Base-by-base conservation (phyloP, 1,140 invertebrate genomes). In the Sminthurides bifidus region DNA sequence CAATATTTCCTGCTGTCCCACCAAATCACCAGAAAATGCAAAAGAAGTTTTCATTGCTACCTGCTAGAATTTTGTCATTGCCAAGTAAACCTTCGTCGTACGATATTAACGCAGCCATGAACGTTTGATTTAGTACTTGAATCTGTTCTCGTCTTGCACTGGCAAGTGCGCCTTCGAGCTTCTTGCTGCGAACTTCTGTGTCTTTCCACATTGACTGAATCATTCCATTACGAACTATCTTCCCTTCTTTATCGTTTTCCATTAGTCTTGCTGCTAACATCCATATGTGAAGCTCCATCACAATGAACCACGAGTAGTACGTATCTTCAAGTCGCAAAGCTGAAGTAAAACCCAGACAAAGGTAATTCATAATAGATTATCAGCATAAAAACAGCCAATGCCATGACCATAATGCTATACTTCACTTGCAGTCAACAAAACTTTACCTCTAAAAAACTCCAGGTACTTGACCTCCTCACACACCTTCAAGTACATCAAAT, bases 221-320 rank as follows among this genome's bases (percentile, higher is more conserved):
- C 17, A 90, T 72, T 65, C 71, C 70, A 71, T 87, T 85, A 63
- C 85, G 76, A n/a, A 85, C 66, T 63, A 76, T 72, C 63, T 76
- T 68, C 3, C 87, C 87, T 66, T 83, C 72, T 33, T 81, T 75
- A 19, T 74, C 75, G 71, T 87, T 83, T 24, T 81, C 79, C 83
- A 88, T 88, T 5, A 80, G 76, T 40, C 87, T 74, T 15, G 81
- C 76, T 67, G 82, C 72, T 8, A 89, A 61, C 73, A 91, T 78
- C 88, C 88, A 92, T 1, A 90, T 76, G 69, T 92, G 86, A 17
- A 91, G 70, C 69, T 90, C 86, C 2, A 83, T 87, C 2, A 90
- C 71, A 2, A 81, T 67, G 69, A 87, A 91, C 86, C 86, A 90
- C 1, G 86, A 87, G 61, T 77, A 77, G 68, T 87, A 87, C 30